These are phyloP conservation scores for Spodoptera littoralis DNA, from an alignment of 2,888 invertebrate genomes.

Conservation along the genomic window DNA sequence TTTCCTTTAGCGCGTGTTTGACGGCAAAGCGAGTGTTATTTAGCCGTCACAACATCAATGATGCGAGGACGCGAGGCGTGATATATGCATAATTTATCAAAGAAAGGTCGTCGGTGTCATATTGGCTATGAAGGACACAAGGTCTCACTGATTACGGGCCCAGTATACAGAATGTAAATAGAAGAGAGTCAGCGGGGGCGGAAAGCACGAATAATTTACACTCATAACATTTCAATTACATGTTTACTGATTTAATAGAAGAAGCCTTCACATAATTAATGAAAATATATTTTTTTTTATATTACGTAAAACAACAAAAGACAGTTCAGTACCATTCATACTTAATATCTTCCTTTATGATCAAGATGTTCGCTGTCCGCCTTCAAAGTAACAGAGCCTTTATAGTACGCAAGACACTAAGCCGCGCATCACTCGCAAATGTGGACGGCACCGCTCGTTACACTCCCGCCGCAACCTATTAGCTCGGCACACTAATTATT, in stretches of 20 bases:
- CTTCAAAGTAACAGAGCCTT: constrained; percentile 7
- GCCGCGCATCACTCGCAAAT: constrained; percentile 51
- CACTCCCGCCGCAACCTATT: constrained; percentile 50
- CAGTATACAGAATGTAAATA: constrained; percentile 2
- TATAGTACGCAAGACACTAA: constrained; percentile 53
- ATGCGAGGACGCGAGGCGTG: constrained; percentile 54
- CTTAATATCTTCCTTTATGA: too few relatives aligned
- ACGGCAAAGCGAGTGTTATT: constrained; percentile 62
- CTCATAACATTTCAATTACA: too few relatives aligned
- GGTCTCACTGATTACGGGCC: constrained; percentile 32
- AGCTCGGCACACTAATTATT: constrained; percentile 45
- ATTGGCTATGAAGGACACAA: constrained; percentile 41
- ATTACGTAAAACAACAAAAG: too few relatives aligned
- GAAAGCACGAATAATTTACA: neutral
- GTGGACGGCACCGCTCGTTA: constrained; percentile 49
- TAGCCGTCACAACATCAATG: constrained; percentile 61
- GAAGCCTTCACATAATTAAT: too few relatives aligned
- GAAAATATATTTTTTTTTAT: too few relatives aligned
- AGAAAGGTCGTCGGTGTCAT: constrained; percentile 56
- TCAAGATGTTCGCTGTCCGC: constrained; percentile 4
- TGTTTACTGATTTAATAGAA: too few relatives aligned
- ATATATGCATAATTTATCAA: constrained; percentile 69
- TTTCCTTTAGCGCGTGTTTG: constrained; percentile 50
- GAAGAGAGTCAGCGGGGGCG: neutral
- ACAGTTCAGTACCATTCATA: too few relatives aligned